These are phyloP conservation scores for Nycticryphes semicollaris DNA, from an alignment of 2,113 vertebrate genomes.

Conservation along the genomic window DNA sequence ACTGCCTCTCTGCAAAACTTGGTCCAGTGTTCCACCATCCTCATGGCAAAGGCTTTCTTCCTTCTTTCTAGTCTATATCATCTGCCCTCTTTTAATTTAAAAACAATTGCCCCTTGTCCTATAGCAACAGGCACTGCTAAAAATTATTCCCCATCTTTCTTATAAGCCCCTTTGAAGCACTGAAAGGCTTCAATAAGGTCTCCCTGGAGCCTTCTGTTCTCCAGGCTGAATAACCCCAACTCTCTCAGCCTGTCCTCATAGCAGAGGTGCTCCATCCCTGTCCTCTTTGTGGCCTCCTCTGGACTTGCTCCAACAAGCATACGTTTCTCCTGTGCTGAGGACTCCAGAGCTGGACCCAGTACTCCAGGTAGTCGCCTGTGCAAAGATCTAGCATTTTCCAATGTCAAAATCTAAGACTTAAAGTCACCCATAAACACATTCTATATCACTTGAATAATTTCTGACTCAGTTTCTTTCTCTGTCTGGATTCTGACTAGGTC, in stretches of 20 bases:
- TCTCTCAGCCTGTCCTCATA: background rate
- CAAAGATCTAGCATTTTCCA: background rate
- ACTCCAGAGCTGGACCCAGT: background rate
- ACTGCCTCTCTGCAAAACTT: background rate
- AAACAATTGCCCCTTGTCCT: background rate
- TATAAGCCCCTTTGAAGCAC: background rate
- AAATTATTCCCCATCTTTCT: background rate
- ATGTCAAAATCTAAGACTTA: background rate
- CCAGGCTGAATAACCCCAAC: background rate
- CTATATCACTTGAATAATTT: background rate
- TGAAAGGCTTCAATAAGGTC: background rate
- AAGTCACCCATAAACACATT: background rate
- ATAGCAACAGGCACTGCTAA: background rate
- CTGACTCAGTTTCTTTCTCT: background rate
- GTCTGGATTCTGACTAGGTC: background rate
- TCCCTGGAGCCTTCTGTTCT: background rate
- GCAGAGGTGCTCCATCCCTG: background rate
- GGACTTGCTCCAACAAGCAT: background rate
- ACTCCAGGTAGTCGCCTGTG: background rate
- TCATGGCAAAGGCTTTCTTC: background rate
- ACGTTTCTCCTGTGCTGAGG: background rate
- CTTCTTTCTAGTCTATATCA: background rate
- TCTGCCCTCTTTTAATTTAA: background rate
- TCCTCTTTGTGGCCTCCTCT: background rate
- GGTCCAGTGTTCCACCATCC: background rate